Evolutionary conservation across 2,888 invertebrate species (phyloP).

Genomic region (Chydorus sphaericus): DNA sequence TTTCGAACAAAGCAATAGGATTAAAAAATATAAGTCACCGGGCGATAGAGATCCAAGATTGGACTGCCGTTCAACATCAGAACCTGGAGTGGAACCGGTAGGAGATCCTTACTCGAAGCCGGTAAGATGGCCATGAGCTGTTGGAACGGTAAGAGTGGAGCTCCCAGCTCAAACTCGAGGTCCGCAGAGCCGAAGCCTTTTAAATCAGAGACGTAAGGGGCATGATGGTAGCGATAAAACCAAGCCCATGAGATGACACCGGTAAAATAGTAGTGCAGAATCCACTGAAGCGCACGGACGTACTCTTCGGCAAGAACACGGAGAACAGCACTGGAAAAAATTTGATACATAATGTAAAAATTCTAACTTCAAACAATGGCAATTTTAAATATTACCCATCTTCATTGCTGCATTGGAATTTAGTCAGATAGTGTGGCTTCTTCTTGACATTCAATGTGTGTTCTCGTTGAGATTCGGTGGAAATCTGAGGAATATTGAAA

Average conservation of each 20-base stretch:
- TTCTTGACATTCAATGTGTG: conserved; percentile 71
- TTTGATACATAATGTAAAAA: conserved; percentile 17
- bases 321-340: conserved; percentile 50
- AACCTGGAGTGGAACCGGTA: conserved; percentile 52
- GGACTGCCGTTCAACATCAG: conserved; percentile 68
- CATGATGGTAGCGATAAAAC: conserved; percentile 95
- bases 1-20: neutral
- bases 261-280: conserved; percentile 86
- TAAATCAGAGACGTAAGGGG: conserved; percentile 89
- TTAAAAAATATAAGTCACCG: conserved; percentile 43
- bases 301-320: conserved; percentile 73
- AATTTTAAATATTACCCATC: conserved; percentile 48
- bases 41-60: conserved; percentile 75
- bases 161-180: conserved; percentile 67
- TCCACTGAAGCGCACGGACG: conserved; percentile 90
- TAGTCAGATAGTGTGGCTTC: conserved; percentile 78
- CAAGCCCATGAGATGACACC: conserved; percentile 97
- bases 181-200: conserved; percentile 57
- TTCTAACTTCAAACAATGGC: conserved; percentile 13
- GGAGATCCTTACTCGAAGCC: conserved; percentile 57
- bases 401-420: conserved; percentile 63
- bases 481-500: conserved; percentile 48
- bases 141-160: conserved; percentile 86
- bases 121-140: conserved; percentile 75
- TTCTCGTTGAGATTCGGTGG: conserved; percentile 67